Evolutionary conservation across 23 tunicate species (phyloP).

Genomic region (Halocynthia aurantium): DNA sequence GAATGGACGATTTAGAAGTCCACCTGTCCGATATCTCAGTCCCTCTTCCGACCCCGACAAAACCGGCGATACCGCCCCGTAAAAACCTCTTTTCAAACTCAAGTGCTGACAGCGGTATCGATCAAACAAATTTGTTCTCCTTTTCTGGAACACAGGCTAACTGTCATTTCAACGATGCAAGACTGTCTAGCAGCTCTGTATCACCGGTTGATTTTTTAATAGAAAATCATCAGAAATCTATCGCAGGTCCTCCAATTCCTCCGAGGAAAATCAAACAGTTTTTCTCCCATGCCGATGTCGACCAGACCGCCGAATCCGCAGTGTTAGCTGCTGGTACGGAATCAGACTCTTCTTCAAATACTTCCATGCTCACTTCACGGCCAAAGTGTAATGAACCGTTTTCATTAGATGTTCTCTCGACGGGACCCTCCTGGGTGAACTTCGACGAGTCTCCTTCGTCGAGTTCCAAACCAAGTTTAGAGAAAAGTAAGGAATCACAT

Average conservation of each 20-base stretch:
- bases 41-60: not conserved
- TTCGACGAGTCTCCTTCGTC: not conserved
- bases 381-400: not conserved
- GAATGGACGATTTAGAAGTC: slow-evolving; percentile 15
- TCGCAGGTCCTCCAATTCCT: slow-evolving; percentile 13
- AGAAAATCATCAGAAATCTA: not conserved
- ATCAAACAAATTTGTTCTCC: not conserved
- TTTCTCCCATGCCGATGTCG: too few species aligned
- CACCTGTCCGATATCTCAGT: slow-evolving; percentile 7
- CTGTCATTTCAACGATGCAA: slow-evolving; percentile 14
- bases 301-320: too few species aligned
- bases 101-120: slow-evolving; percentile 3
- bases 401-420: not conserved
- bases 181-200: not conserved
- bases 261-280: not conserved
- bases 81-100: slow-evolving; percentile 11
- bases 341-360: slow-evolving; percentile 1
- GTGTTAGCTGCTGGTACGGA: not conserved
- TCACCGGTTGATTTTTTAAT: slow-evolving; percentile 1
- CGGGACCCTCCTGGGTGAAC: slow-evolving; percentile 18
- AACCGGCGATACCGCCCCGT: slow-evolving; percentile 23
- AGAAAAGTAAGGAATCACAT: too few species aligned
- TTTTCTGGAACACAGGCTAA: too few species aligned
- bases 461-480: too few species aligned
- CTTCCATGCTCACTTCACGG: not conserved